These are phyloP conservation scores for Microtus montanus DNA, from an alignment of 2,113 vertebrate genomes.

Conservation along the genomic window DNA sequence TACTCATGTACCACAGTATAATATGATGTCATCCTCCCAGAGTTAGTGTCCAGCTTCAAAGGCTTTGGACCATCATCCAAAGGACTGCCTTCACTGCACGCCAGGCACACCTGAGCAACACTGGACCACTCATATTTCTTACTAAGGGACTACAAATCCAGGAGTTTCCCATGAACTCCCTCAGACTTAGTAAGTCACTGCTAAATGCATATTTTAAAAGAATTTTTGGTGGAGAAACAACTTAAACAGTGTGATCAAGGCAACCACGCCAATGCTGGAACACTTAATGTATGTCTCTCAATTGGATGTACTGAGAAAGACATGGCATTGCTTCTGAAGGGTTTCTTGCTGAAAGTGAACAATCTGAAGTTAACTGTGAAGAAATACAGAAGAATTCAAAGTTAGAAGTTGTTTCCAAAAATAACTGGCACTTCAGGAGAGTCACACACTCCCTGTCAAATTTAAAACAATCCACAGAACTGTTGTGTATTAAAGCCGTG, in stretches of 20 bases:
- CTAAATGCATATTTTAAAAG: neutral
- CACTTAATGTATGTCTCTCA: neutral
- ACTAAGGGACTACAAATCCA: neutral
- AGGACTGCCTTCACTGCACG: neutral
- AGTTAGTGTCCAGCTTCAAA: too few relatives aligned
- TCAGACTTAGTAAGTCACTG: neutral
- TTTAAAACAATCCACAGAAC: neutral
- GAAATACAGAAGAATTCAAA: neutral
- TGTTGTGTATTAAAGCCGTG: neutral
- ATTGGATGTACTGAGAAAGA: neutral
- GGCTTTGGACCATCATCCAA: neutral
- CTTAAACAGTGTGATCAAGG: neutral
- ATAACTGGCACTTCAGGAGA: neutral
- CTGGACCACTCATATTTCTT: neutral
- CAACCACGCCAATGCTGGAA: neutral
- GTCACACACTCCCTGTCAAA: neutral
- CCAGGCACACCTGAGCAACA: neutral
- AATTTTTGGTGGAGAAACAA: neutral
- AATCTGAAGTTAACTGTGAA: neutral
- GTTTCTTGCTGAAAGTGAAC: neutral
- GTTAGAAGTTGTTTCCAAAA: neutral
- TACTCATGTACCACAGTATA: neutral
- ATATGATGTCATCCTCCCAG: neutral
- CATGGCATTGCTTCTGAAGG: neutral
- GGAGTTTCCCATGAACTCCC: neutral